Base-by-base conservation (phyloP, 2,113 vertebrate species). In the Oncorhynchus keta region DNA sequence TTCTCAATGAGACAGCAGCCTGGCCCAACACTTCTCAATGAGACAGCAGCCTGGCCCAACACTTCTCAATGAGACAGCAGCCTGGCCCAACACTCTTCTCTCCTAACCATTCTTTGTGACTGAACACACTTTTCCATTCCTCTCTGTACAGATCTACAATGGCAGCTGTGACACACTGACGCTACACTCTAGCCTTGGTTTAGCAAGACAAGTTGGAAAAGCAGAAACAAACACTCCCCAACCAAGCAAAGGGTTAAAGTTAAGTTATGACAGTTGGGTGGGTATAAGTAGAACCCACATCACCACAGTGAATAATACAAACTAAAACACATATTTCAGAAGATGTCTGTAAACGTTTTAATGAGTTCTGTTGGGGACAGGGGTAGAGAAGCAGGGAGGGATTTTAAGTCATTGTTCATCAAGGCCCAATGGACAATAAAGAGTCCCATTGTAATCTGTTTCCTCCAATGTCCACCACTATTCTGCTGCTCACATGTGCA, bases 331-430 rank as follows among this genome's bases (percentile, higher is more conserved):
- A 62, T n/a, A 62, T 62, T 62, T 22, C 13, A 62, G n/a, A 62
- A n/a, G n/a, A 62, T 55, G 51, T 62, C 59, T 62, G n/a, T 22
- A 62, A 62, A 62, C 18, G n/a, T 62, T 62, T 62, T 62, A 62
- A 16, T 62, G 18, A 24, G 20, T 20, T 61, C 6, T 57, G 51
- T 22, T 51, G 14, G 13, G 49, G 13, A 51, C 11, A 8, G 16
- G 51, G 59, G n/a, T 62, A 62, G n/a, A 62, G 51, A 22, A n/a
- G n/a, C n/a, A 16, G 18, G 59, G 20, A 62, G 59, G 59, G n/a
- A 62, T 22, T 22, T 62, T 62, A 62, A 24, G n/a, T 62, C 18
- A 62, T 22, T 62, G 59, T 62, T 62, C 20, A 24, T 62, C 59
- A 62, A 55, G 16, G 51, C 16, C 51, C 51, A 55, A 55, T 55